Evolutionary conservation across 2,113 vertebrate species (phyloP).

Genomic region (Colaptes auratus): DNA sequence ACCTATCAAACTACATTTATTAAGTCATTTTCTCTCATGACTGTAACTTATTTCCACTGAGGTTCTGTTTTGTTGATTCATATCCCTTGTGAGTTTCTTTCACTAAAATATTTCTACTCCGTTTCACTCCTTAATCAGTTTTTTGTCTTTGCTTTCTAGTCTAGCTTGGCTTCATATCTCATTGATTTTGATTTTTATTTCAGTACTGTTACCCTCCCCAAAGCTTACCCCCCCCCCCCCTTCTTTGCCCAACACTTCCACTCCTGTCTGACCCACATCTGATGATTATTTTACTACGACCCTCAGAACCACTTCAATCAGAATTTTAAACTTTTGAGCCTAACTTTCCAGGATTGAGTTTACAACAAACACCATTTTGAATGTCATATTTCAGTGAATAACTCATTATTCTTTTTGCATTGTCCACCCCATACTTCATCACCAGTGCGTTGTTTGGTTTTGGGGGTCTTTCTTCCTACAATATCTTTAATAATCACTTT

Average conservation of each 20-base stretch:
- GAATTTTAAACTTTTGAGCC: neutral
- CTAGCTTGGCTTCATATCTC: neutral
- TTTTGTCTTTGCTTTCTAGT: neutral
- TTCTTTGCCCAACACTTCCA: neutral
- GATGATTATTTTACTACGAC: neutral
- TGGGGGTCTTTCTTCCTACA: neutral
- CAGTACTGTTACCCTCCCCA: too few species aligned
- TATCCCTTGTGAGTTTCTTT: neutral
- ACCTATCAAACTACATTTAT: slow-evolving; percentile 21
- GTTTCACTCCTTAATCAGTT: neutral
- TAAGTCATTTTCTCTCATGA: neutral
- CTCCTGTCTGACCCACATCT: neutral
- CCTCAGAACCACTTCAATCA: neutral
- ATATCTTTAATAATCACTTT: neutral
- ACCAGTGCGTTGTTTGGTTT: neutral
- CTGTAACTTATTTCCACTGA: slow-evolving; percentile 7
- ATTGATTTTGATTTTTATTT: neutral
- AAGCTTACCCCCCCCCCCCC: rapidly evolving
- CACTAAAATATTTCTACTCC: neutral
- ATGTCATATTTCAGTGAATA: neutral
- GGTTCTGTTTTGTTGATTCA: neutral
- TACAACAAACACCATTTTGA: neutral
- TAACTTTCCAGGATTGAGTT: neutral
- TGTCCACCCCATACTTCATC: neutral
- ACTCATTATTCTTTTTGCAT: neutral